Evolutionary conservation across 92 coral and sea anemone genomes (phyloP), one percentile per base, ranked within the genome.

Genomic region (Palythoa grandiflora): DNA sequence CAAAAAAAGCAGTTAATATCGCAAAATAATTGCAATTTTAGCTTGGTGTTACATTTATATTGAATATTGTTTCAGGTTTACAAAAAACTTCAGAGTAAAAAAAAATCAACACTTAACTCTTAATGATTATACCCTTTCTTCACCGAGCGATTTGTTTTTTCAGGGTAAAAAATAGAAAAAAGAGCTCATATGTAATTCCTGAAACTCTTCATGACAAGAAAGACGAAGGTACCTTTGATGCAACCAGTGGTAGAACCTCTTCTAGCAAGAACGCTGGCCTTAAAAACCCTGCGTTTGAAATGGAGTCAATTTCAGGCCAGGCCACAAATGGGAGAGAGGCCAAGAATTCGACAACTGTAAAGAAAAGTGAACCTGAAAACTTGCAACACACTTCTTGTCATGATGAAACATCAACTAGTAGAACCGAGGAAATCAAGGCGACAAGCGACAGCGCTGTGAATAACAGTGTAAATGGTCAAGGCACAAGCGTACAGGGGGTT

Each of bases 281-380:
- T 40, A 51, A 81, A 68, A 81, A 81, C 44, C 35, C 21, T 9
- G 86, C 86, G 20, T 81, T 81, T 48, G 86, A 81, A 81, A 68
- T 79, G 84, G 84, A 79, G 39, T 17, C 13, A 60, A 17, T 59
- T 36, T 38, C 47, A 1, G 74, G 47, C 17, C 55, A 44, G 8
- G 65, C 35, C 40, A 48, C 28, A 44, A 47, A 66, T 39, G 75
- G 36, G 21, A 21, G 5, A 48, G 60, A 21, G 11, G 83, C 10
- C 1, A 35, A 52, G 3, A 54, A 54, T 36, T 54, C 10, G 40
- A 28, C 65, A 53, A 14, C 50, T 53, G 11, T 12, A 21, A 37
- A 6, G 3, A 17, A 53, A 20, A 44, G 60, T 10, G n/a, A 66
- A 4, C 37, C 20, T 8, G n/a, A 20, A 48, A 65, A 66, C 57